Evolutionary conservation across 2,113 vertebrate species (phyloP).

Genomic region (Chitala chitala): DNA sequence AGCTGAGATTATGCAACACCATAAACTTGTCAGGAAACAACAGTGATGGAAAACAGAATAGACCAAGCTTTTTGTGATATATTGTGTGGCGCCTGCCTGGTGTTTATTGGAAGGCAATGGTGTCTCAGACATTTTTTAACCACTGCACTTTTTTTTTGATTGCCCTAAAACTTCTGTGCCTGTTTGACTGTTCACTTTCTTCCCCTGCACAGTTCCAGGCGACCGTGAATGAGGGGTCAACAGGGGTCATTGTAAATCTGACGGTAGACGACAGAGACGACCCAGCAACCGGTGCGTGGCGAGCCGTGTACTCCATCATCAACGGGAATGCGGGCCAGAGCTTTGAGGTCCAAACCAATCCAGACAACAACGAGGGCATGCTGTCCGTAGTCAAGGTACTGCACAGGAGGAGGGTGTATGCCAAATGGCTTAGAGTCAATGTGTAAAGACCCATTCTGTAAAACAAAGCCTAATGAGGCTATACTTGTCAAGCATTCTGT

Average conservation of each 20-base stretch:
- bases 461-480: background rate
- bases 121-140: too few species aligned
- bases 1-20: background rate
- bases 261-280: slow-evolving; percentile 89
- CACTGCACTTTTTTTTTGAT: too few species aligned
- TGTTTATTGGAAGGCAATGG: too few species aligned
- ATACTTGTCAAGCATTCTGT: background rate
- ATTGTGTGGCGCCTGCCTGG: background rate
- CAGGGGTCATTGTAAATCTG: slow-evolving; percentile 86
- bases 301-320: slow-evolving; percentile 88
- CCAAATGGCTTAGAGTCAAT: background rate
- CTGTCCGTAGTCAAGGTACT: slow-evolving; percentile 88
- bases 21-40: background rate
- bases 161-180: too few species aligned
- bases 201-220: slow-evolving; percentile 77
- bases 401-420: background rate
- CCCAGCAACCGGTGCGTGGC: slow-evolving; percentile 81
- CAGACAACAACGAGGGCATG: slow-evolving; percentile 93
- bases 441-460: background rate
- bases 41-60: background rate
- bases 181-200: background rate
- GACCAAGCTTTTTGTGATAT: too few species aligned
- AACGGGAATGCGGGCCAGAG: slow-evolving; percentile 84
- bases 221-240: slow-evolving; percentile 78
- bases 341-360: slow-evolving; percentile 91